phyloP scores from a whole-genome alignment of 2,113 vertebrate genomes.

The Elgaria multicarinata region DNA sequence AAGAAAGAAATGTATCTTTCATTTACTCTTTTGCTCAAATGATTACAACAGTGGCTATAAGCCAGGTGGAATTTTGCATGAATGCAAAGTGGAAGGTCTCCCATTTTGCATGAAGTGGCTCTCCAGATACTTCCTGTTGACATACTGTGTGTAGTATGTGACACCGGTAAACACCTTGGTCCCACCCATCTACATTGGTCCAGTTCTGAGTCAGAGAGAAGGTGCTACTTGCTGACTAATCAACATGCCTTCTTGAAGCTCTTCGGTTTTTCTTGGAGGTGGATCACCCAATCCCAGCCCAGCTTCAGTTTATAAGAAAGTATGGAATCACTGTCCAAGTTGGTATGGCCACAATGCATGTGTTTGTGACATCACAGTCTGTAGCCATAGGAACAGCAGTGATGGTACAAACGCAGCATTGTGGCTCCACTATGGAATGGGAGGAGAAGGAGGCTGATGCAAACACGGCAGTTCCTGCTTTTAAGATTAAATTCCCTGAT shows the following conservation, averaged over 20 bases:
- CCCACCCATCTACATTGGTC: background rate
- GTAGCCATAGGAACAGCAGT: slow-evolving; percentile 33
- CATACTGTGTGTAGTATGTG: background rate
- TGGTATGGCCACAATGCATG: slow-evolving; percentile 23
- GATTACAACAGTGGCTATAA: background rate
- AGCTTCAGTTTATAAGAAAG: background rate
- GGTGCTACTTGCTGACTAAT: slow-evolving; percentile 44
- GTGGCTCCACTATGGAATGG: background rate
- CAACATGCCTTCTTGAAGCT: background rate
- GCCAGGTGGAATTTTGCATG: background rate
- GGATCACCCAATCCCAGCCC: background rate
- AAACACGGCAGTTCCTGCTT: background rate
- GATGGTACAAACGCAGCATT: slow-evolving; percentile 38
- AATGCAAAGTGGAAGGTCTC: background rate
- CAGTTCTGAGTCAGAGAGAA: background rate
- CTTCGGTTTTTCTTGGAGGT: slow-evolving; percentile 10
- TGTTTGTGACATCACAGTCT: slow-evolving; percentile 56
- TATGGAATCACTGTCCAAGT: slow-evolving; percentile 46
- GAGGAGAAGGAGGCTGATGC: background rate
- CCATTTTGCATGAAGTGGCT: rapidly evolving
- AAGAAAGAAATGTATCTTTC: background rate
- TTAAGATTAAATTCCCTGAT: rapidly evolving
- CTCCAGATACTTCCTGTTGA: background rate
- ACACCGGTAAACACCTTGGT: background rate
- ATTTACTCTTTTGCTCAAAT: background rate